These are phyloP conservation scores for Tenrec ecaudatus DNA, from an alignment of 2,113 vertebrate genomes.

Conservation along the genomic window DNA sequence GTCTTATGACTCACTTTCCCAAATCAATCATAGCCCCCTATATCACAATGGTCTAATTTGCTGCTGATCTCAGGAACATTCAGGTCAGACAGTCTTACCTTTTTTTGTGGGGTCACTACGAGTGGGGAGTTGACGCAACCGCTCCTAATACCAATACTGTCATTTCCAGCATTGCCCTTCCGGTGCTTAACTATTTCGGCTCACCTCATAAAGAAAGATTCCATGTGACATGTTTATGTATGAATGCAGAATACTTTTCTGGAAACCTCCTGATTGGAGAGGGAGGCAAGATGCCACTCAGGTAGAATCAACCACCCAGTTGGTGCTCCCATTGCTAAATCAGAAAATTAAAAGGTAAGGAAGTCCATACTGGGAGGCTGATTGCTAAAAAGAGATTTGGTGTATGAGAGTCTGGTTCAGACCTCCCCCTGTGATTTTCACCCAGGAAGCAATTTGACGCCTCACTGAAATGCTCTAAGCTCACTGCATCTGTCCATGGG, in stretches of 20 bases:
- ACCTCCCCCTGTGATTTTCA: too few relatives aligned
- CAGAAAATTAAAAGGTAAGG: too few relatives aligned
- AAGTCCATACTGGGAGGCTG: too few relatives aligned
- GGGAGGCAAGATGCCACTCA: too few relatives aligned
- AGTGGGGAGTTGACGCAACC: neutral
- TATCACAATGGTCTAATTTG: neutral
- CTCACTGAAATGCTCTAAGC: too few relatives aligned
- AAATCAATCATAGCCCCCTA: neutral
- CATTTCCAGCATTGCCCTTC: neutral
- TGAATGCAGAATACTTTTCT: neutral
- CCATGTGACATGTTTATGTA: neutral
- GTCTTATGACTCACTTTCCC: neutral
- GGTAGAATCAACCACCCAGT: too few relatives aligned
- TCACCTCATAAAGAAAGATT: neutral
- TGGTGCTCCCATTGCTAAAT: too few relatives aligned
- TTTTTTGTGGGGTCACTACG: neutral
- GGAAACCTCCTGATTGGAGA: neutral
- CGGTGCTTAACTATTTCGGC: neutral
- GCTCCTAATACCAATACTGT: neutral
- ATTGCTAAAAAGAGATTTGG: too few relatives aligned
- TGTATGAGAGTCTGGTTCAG: too few relatives aligned
- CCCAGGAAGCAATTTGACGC: too few relatives aligned
- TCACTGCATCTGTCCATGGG: too few relatives aligned
- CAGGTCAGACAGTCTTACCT: neutral
- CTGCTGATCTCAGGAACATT: neutral